Evolutionary conservation across 2,113 vertebrate species (phyloP), one percentile per base, ranked within the genome.

Genomic region (Channa maculata): DNA sequence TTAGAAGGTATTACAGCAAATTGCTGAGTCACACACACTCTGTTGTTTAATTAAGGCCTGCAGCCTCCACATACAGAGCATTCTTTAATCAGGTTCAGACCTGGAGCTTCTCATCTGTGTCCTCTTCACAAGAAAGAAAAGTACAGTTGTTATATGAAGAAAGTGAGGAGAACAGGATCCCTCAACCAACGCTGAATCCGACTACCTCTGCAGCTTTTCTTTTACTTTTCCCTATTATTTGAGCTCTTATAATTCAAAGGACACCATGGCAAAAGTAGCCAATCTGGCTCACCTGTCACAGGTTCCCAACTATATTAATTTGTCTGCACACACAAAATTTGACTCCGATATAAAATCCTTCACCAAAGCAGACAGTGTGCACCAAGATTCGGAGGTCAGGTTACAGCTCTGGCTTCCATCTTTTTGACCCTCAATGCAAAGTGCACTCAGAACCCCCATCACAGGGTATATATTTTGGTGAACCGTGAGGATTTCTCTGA

Each of bases 11-110:
- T 88, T 88, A 83, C 90, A 67, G 54, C 67, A 86, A 88, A 91
- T 71, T 83, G 91, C 92, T 93, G 91, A 93, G 89, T 93, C 89
- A 91, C 82, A 88, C 75, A 33, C 65, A 71, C 69, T 55, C 52
- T 51, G 48, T 6, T 4, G 34, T 90, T 90, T 91, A 91, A 89
- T 90, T 88, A 91, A 90, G 71, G 61, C 71, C 74, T 53, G 74
- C 82, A 86, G 71, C 33, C 72, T 83, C 80, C 69, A 80, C 65
- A 78, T 54, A 79, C 73, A 86, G 71, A 82, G 72, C 57, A 70
- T 81, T 85, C 83, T 74, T 88, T 80, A 88, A 91, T 89, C 82
- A 55, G 71, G 52, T 67, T 75, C 77, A 80, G 66, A 66, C 34
- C 64, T 61, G 60, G 77, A 85, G 75, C 77, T 71, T 64, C 83